Evolutionary conservation across 2,797 vertebrate species (phyloP).

Genomic region (Sebastes vulpes): DNA sequence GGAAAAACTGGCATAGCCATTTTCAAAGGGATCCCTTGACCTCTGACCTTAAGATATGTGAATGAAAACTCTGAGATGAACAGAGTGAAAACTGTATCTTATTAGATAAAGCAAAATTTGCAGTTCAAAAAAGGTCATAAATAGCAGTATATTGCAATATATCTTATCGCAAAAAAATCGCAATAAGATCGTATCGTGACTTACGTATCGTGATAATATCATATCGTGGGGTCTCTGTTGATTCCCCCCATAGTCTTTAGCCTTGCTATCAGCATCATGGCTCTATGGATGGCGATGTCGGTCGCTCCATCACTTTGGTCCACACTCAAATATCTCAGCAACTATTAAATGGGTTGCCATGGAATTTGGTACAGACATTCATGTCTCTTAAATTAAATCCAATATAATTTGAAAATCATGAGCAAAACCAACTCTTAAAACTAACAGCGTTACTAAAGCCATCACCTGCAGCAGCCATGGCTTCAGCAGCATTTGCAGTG

Average conservation of each 20-base stretch:
- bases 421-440: background rate
- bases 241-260: background rate
- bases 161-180: too few relatives aligned
- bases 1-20: too few relatives aligned
- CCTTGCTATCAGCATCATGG: background rate
- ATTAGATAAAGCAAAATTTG: too few relatives aligned
- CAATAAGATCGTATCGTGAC: too few relatives aligned
- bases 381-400: background rate
- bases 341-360: background rate
- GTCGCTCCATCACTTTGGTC: background rate
- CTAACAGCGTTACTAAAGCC: background rate
- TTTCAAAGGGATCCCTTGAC: too few relatives aligned
- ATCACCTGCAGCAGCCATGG: background rate
- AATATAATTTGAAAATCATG: background rate
- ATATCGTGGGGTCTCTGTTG: too few relatives aligned
- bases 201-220: too few relatives aligned
- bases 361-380: background rate
- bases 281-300: background rate
- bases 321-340: background rate
- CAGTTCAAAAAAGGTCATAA: too few relatives aligned
- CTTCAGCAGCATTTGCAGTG: background rate
- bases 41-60: too few relatives aligned
- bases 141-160: too few relatives aligned
- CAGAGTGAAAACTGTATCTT: too few relatives aligned
- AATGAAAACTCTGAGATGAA: too few relatives aligned